phyloP scores from a whole-genome alignment of 2,888 invertebrate genomes.

The Apocheima hispidaria region DNA sequence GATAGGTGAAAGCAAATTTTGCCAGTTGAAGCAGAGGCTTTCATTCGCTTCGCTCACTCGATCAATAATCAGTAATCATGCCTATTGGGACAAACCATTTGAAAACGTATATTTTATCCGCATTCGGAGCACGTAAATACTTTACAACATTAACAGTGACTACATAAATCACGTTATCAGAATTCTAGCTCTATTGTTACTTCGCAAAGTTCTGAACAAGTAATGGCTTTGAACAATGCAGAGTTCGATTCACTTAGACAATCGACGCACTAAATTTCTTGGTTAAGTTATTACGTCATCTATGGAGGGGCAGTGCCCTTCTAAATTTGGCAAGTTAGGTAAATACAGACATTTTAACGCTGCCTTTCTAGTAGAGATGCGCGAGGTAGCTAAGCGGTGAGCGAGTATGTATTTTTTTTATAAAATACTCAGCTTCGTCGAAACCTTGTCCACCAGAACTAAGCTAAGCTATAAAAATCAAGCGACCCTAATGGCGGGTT shows the following conservation, averaged over 20 bases:
- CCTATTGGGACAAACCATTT: background rate
- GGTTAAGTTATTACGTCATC: slow-evolving; percentile 28
- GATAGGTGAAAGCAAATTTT: no score
- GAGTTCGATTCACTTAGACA: slow-evolving; percentile 45
- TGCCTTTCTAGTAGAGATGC: no score
- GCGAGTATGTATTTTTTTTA: no score
- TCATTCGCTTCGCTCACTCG: no score
- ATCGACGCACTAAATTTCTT: slow-evolving; percentile 36
- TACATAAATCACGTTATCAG: slow-evolving; percentile 45
- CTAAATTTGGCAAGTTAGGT: background rate
- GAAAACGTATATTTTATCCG: slow-evolving; percentile 11
- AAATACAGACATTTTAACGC: background rate
- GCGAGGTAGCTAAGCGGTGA: no score
- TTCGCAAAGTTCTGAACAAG: slow-evolving; percentile 29
- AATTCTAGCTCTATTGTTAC: slow-evolving; percentile 43
- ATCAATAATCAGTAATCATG: background rate
- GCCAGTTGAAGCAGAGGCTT: no score
- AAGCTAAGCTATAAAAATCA: no score
- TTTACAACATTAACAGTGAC: slow-evolving; percentile 39
- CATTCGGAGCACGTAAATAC: slow-evolving; percentile 34
- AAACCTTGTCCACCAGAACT: no score
- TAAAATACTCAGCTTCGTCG: no score
- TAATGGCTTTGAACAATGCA: slow-evolving; percentile 42
- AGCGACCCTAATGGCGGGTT: no score
- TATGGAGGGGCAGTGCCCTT: background rate